A percentile compares a stretch with the other conserved stretches of the same genome.
Conservation (phyloP, 2,113 vertebrate genomes). For the Gobiocypris rarus region DNA sequence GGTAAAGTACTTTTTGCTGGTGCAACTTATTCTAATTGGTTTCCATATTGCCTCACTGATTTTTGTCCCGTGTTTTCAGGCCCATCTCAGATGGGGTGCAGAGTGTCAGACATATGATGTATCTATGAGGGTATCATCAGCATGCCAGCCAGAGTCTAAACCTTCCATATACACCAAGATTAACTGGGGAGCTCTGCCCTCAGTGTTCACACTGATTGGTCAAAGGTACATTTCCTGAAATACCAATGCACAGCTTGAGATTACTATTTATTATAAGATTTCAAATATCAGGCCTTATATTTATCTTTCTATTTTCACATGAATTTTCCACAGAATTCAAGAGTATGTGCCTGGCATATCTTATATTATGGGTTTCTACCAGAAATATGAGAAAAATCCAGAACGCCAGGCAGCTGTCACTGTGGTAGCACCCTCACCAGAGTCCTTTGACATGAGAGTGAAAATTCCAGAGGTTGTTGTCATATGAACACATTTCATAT, state of each 20-base stretch:
- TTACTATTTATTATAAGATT: neutral
- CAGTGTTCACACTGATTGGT: conserved; percentile 53
- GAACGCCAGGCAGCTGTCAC: conserved; percentile 66
- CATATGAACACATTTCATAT: neutral
- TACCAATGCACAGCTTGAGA: neutral
- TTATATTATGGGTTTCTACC: conserved; percentile 66
- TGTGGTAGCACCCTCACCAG: conserved; percentile 59
- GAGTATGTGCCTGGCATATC: conserved; percentile 73
- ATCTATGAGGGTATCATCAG: conserved; percentile 55
- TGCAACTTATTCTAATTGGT: neutral
- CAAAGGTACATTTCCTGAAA: conserved; percentile 60
- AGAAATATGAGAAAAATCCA: conserved; percentile 63
- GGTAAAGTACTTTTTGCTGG: conserved; percentile 57
- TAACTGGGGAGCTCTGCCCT: conserved; percentile 69
- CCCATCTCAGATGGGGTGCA: conserved; percentile 74
- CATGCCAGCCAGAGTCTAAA: conserved; percentile 53
- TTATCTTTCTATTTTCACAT: neutral
- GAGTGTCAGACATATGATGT: conserved; percentile 76
- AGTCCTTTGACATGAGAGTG: conserved; percentile 68
- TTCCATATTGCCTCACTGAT: neutral
- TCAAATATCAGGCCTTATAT: neutral
- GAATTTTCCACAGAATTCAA: conserved; percentile 60
- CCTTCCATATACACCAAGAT: conserved; percentile 62
- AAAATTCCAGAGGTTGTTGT: conserved; percentile 71
- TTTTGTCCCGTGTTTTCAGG: conserved; percentile 58